Base-by-base conservation (phyloP, 2,113 vertebrate species). In the Rhinolophus ferrumequinum region DNA sequence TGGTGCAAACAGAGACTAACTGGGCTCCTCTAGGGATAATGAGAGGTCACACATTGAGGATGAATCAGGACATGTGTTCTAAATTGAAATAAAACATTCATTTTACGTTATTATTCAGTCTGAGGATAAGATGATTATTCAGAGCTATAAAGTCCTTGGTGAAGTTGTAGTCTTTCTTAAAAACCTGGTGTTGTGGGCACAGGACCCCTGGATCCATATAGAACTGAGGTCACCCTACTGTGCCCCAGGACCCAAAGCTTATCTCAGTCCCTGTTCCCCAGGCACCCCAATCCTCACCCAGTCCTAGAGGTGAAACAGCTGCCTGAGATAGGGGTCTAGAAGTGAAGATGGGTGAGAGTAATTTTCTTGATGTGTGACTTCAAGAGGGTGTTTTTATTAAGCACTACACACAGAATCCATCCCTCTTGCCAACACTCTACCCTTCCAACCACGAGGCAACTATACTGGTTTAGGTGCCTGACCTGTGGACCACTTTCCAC, bases 161-260 rank as follows among this genome's bases (percentile, higher is more conserved):
- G 38, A 90, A 94, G 58, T 54, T 94, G 50, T 77, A 69, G 38
- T 70, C 52, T 90, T 86, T 66, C 50, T 93, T 83, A 26, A 70
- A 89, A 83, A 80, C 69, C 33, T 21, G 22, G 47, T 52, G 10
- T 8, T 52, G 28, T 28, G 24, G n/a, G 86, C 19, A 58, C 15
- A 75, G 75, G 69, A 80, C 33, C 73, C 89, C 22, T 64, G 30
- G 14, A 35, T 73, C 30, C 13, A 85, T 50, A 16, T 44, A 18
- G 33, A 80, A n/a, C n/a, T 4, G 18, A 28, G 10, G 58, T 30
- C 56, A 75, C 0, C 16, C 18, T 6, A 15, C 3, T 8, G 30
- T 19, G 7, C 30, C 16, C 56, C 28, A 21, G 28, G 50, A 66
- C 26, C 77, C 30, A 70, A 82, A 44, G 50, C 60, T 67, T n/a